phyloP scores from a whole-genome alignment of 2,113 vertebrate species.

The Numenius arquata region DNA sequence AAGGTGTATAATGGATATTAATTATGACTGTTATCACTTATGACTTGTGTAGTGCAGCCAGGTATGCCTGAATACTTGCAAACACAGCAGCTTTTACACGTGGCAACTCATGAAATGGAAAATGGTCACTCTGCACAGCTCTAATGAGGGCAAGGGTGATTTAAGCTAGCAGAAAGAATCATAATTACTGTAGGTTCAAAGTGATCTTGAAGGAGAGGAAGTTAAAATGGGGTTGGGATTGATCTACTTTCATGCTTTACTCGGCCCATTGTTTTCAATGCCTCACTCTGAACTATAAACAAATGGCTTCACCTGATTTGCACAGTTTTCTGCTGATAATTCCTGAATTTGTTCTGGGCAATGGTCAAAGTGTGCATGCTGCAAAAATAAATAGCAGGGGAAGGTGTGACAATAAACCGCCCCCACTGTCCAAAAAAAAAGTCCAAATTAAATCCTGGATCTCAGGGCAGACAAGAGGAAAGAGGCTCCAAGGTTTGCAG shows the following conservation, averaged over 20 bases:
- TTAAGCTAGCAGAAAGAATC: conserved; percentile 62
- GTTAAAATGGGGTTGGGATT: conserved; percentile 37
- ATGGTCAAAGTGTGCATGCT: not conserved
- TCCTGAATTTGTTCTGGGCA: not conserved
- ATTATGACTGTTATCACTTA: conserved; percentile 66
- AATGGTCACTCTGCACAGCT: conserved; percentile 64
- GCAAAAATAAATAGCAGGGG: not conserved
- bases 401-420: not conserved
- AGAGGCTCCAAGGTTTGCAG: not conserved
- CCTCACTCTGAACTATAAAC: conserved; percentile 46
- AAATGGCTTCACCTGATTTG: conserved; percentile 51
- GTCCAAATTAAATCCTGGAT: not conserved
- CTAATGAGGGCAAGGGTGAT: conserved; percentile 66
- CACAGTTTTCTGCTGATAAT: conserved; percentile 3
- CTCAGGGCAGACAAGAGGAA: not conserved
- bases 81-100: conserved; percentile 65
- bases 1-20: conserved; percentile 70
- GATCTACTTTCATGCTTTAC: conserved; percentile 64
- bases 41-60: conserved; percentile 47
- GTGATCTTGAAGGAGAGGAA: conserved; percentile 58
- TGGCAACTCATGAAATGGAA: conserved; percentile 65
- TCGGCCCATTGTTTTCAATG: conserved; percentile 40
- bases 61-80: conserved; percentile 61
- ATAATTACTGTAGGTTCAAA: conserved; percentile 67
- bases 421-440: not conserved